phyloP scores from a whole-genome alignment of 2,888 invertebrate species.

The Pinctada fucata region DNA sequence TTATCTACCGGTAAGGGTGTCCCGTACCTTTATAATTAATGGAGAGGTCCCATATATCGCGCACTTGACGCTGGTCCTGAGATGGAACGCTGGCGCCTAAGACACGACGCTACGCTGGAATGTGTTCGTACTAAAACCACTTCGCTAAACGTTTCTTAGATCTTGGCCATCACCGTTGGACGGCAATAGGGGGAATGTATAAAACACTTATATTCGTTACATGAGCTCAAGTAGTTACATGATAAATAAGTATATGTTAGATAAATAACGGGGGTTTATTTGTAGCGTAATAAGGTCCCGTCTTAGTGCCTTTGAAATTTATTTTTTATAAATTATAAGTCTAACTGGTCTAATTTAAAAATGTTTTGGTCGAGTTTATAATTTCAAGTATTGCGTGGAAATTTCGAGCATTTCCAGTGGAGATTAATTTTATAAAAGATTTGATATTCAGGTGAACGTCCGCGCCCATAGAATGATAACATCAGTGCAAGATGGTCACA shows the following conservation, averaged over 20 bases:
- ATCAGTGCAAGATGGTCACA: too few relatives aligned
- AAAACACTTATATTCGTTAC: constrained; percentile 17
- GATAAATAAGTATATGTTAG: background rate
- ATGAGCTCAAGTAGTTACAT: constrained; percentile 3
- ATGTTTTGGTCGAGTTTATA: too few relatives aligned
- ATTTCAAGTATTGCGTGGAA: too few relatives aligned
- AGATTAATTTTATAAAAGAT: too few relatives aligned
- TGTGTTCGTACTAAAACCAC: constrained; percentile 28
- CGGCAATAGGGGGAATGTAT: constrained; percentile 8
- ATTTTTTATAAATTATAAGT: too few relatives aligned
- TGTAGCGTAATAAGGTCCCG: background rate
- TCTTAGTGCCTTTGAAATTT: background rate
- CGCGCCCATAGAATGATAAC: too few relatives aligned
- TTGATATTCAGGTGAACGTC: too few relatives aligned
- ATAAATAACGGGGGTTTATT: background rate
- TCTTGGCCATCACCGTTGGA: constrained; percentile 28
- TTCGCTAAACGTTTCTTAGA: constrained; percentile 11
- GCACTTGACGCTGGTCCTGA: background rate
- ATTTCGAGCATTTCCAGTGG: too few relatives aligned
- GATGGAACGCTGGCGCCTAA: constrained; percentile 16
- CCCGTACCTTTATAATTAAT: background rate
- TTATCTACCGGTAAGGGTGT: background rate
- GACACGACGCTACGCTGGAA: constrained; percentile 25
- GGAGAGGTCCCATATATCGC: background rate
- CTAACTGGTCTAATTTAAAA: too few relatives aligned